Base-by-base conservation (phyloP, 2,888 invertebrate genomes). In the Rambutsinella grinnellia region DNA sequence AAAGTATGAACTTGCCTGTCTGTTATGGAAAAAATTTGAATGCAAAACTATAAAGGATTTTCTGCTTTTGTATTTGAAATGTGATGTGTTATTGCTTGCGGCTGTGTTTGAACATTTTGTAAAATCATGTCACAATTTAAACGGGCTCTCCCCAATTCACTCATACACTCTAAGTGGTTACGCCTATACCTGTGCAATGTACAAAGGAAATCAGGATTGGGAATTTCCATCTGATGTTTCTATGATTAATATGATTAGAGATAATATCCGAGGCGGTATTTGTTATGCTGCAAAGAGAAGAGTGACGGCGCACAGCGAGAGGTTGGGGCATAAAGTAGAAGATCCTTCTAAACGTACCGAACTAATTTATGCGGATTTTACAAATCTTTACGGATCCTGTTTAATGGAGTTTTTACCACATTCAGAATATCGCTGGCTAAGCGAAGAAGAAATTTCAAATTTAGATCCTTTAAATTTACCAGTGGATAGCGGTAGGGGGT, bases 91-190 rank as follows among this genome's bases (percentile, higher is more conserved):
- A 5, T 8, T 66, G 2, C 17, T 66, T 1, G 23, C 19, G 0
- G 2, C 3, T 6, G 46, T 66, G 1, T 44, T 66, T 24, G 56
- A 56, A 44, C 17, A 36, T 15, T 66, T 66, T 56, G 24, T 66
- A 21, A 2, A 24, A 13, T 44, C 8, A 1, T 60, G 60, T 44
- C 36, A 44, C 19, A 5, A 44, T 2, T 5, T 44, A 15, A 44
- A 60, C n/a, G 13, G 44, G n/a, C 2, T 60, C 5, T 27, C 27
- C 13, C 60, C 60, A 19, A 17, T 17, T 44, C 60, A 60, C 19
- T 44, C 19, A 3, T 60, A 21, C 27, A 17, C 19, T 10, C 46
- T 60, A 26, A 36, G 44, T 19, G 36, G 44, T 3, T 60, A 17
- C 21, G 60, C 60, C 8, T 60, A 60, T 23, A 10, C 36, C 21